Evolutionary conservation across 2,113 vertebrate genomes (phyloP).

Genomic region (Ascaphus truei): DNA sequence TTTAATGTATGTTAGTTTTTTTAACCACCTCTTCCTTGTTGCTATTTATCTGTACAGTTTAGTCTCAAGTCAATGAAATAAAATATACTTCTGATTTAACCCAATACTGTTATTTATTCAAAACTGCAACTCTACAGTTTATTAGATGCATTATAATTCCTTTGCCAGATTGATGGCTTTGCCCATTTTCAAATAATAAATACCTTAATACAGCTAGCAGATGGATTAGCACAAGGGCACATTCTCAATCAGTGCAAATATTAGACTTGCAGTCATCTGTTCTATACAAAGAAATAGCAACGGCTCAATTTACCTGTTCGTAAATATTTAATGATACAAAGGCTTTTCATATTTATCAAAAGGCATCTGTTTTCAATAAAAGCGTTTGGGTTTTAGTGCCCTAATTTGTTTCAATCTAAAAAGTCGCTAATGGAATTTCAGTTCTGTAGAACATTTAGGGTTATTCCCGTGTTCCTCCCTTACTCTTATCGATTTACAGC

Average conservation of each 20-base stretch:
- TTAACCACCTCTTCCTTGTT: neutral
- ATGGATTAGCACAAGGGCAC: slow-evolving; percentile 25
- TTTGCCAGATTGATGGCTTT: slow-evolving; percentile 41
- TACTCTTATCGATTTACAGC: too few species aligned
- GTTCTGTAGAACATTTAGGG: too few species aligned
- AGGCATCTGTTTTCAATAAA: slow-evolving; percentile 25
- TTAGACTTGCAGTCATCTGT: slow-evolving; percentile 31
- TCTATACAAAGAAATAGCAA: slow-evolving; percentile 30
- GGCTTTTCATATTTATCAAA: slow-evolving; percentile 21
- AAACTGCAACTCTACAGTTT: slow-evolving; percentile 28
- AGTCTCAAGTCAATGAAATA: neutral
- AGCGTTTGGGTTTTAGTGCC: slow-evolving; percentile 22
- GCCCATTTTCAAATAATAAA: slow-evolving; percentile 38
- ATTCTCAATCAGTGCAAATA: slow-evolving; percentile 32
- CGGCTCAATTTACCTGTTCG: slow-evolving; percentile 27
- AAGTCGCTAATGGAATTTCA: too few species aligned
- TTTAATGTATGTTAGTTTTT: neutral
- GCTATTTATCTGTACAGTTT: neutral
- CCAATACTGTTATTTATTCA: slow-evolving; percentile 12
- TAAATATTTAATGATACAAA: slow-evolving; percentile 28
- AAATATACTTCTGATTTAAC: slow-evolving; percentile 2
- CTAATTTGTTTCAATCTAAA: slow-evolving; percentile 14
- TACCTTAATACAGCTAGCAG: slow-evolving; percentile 19
- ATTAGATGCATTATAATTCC: slow-evolving; percentile 29
- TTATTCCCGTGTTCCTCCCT: too few species aligned